phyloP scores from a whole-genome alignment of 2,888 invertebrate genomes.

The Conops quadrifasciatus region DNA sequence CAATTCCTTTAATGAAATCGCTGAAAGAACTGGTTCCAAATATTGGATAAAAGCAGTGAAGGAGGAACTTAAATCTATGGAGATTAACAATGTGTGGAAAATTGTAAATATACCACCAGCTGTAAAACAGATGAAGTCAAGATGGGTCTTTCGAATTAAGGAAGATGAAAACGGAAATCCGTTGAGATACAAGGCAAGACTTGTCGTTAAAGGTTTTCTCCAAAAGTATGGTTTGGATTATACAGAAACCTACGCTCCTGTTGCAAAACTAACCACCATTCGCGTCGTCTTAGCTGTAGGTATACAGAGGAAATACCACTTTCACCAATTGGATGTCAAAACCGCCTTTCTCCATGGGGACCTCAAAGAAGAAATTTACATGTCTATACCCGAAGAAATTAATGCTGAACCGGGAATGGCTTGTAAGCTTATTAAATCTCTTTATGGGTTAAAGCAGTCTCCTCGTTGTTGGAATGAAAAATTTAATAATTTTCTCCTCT shows the following conservation, averaged over 20 bases:
- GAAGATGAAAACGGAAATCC: too few species aligned
- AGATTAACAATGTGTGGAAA: conserved; percentile 7
- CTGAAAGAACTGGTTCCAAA: not conserved
- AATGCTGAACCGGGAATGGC: conserved; percentile 41
- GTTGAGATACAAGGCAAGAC: too few species aligned
- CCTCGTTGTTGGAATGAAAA: conserved; percentile 45
- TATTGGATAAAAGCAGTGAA: not conserved
- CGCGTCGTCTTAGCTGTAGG: conserved; percentile 40
- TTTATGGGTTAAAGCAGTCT: conserved; percentile 45
- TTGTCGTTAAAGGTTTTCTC: not conserved
- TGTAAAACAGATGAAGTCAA: too few species aligned
- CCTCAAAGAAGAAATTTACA: conserved; percentile 35
- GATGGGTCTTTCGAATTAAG: too few species aligned
- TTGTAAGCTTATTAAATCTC: conserved; percentile 41
- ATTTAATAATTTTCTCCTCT: conserved; percentile 33
- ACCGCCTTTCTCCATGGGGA: conserved; percentile 40
- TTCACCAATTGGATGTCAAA: conserved; percentile 42
- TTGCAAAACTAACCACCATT: conserved; percentile 46
- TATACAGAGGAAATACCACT: conserved; percentile 29
- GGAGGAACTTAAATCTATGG: conserved; percentile 12
- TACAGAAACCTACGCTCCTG: conserved; percentile 53
- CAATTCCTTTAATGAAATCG: not conserved
- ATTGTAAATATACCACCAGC: too few species aligned
- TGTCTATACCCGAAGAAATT: conserved; percentile 37
- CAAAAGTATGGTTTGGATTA: conserved; percentile 45